phyloP scores from a whole-genome alignment of 2,888 invertebrate genomes.

The Platerodrilus igneus region DNA sequence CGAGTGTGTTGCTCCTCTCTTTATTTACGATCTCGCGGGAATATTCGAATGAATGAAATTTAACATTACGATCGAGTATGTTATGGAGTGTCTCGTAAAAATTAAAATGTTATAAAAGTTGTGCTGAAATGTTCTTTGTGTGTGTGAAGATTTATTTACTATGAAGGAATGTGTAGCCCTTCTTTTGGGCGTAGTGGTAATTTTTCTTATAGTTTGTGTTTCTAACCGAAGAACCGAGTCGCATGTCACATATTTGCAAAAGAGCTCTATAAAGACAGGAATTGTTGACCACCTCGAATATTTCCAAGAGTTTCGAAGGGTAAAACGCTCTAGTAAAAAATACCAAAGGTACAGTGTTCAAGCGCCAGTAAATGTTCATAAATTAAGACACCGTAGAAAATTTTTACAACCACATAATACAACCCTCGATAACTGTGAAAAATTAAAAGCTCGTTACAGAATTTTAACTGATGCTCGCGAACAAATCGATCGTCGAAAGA shows the following conservation, averaged over 20 bases:
- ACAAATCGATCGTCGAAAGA: conserved; percentile 21
- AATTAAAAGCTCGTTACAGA: conserved; percentile 7
- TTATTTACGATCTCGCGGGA: conserved; percentile 1
- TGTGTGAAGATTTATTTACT: conserved; percentile 7
- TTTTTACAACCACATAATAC: conserved; percentile 8
- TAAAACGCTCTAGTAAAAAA: too few species aligned
- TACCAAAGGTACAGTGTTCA: too few species aligned
- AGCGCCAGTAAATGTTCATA: too few species aligned
- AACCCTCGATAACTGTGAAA: background rate
- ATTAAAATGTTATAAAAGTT: too few species aligned
- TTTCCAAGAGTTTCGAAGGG: too few species aligned
- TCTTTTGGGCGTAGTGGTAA: conserved; percentile 16
- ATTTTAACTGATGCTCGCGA: conserved; percentile 9
- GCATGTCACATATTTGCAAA: too few species aligned
- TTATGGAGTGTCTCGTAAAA: too few species aligned
- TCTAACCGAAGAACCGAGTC: too few species aligned
- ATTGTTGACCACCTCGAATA: too few species aligned
- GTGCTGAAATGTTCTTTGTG: conserved; percentile 15
- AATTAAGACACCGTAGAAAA: too few species aligned
- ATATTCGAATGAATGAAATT: background rate
- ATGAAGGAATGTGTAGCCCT: conserved; percentile 17
- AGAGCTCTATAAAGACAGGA: too few species aligned
- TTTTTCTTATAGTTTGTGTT: conserved; percentile 14
- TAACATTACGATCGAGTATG: background rate
- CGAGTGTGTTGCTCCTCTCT: conserved; percentile 12